Base-by-base conservation (phyloP, 2,113 vertebrate genomes). In the Antennarius striatus region DNA sequence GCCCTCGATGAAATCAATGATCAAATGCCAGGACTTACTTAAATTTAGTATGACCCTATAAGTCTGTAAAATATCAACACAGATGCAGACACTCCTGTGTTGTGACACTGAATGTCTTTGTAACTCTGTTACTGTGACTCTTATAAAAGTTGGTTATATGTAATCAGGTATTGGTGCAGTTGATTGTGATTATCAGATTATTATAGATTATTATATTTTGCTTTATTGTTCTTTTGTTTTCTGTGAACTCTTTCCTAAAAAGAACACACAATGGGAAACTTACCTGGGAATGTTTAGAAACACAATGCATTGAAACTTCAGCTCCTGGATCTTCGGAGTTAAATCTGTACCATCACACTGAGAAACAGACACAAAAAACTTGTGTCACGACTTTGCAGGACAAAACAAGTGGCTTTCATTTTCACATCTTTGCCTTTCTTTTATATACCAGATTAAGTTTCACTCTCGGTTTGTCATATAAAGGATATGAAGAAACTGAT, bases 261-360 rank as follows among this genome's bases (percentile, higher is more conserved):
- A 43, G 10, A 43, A 43, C 42, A 43, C 1, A 3, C 42, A 43
- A 43, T 14, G 12, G 6, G 16, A 36, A 12, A 56, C 93, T 86
- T 54, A 99, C 98, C 98, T 97, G 90, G 98, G 98, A 90, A 99
- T 99, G 87, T 99, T 99, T 56, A 99, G 93, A 90, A 99, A 99
- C 84, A 99, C 97, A 15, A 99, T 93, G 87, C 98, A 99, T 89
- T 99, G 98, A 57, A 98, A 96, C 66, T 98, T 99, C 82, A 98
- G 92, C 76, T 99, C 98, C 90, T 99, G 98, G 86, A 99, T 99
- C 88, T 98, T 99, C 51, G 95, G 91, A 3, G 98, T 99, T 70
- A 99, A 84, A 86, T 99, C 98, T 4, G 89, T 93, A 3, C 96
- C 98, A 2, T 99, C 98, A 6, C 98, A 99, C 98, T 99, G 88